Evolutionary conservation across 2,797 vertebrate species (phyloP).

Genomic region (Halcyon smyrnensis): DNA sequence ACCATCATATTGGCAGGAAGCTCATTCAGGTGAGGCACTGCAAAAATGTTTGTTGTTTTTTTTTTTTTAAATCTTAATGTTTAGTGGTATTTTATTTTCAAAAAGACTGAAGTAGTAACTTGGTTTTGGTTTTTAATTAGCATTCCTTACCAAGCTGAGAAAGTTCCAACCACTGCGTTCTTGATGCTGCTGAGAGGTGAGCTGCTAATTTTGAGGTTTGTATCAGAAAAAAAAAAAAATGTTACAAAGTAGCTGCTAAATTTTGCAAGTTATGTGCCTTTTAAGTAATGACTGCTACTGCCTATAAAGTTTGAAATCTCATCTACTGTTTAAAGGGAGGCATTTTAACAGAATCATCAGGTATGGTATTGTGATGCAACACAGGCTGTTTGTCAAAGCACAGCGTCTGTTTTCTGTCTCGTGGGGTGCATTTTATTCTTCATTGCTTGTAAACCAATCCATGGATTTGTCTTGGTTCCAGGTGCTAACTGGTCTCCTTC

Average conservation of each 20-base stretch:
- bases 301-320: not conserved
- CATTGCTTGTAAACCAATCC: conserved; percentile 88
- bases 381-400: not conserved
- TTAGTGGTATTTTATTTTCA: not conserved
- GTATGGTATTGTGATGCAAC: not conserved
- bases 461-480: conserved; percentile 81
- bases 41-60: not conserved
- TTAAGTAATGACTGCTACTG: conserved; percentile 6
- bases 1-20: conserved; percentile 83
- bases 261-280: conserved; percentile 52
- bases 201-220: conserved; percentile 34
- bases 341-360: not conserved
- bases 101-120: not conserved
- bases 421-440: conserved; percentile 79
- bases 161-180: conserved; percentile 75
- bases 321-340: not conserved
- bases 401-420: not conserved
- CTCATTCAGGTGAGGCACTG: conserved; percentile 87
- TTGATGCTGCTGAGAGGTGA: conserved; percentile 25
- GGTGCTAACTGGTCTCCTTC: conserved; percentile 35
- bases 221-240: conserved; percentile 58
- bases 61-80: not conserved
- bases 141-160: conserved; percentile 91
- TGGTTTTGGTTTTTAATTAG: conserved; percentile 77
- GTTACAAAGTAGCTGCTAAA: not conserved